Percentiles rank a stretch among this genome's conserved stretches.
phyloP scores from a whole-genome alignment of 2,113 vertebrate species.

The Egretta garzetta region DNA sequence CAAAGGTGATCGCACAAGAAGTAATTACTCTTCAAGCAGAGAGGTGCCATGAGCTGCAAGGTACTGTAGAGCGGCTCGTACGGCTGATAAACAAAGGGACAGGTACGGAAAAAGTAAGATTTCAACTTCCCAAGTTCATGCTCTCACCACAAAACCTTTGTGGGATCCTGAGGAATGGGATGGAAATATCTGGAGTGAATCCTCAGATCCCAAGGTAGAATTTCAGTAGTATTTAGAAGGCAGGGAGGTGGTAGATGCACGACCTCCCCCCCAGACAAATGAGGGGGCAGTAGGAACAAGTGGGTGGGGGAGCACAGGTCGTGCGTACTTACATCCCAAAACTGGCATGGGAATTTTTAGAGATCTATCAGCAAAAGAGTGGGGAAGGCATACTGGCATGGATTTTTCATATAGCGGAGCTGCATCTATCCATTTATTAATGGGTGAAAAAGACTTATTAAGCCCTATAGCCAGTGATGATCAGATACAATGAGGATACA shows the following conservation, averaged over 20 bases:
- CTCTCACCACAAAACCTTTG: not conserved
- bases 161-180: not conserved
- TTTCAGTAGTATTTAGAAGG: not conserved
- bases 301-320: accelerated
- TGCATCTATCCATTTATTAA: not conserved
- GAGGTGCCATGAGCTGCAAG: not conserved
- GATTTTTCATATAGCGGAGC: not conserved
- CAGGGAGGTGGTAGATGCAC: not conserved
- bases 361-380: not conserved
- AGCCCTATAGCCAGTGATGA: not conserved
- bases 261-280: not conserved
- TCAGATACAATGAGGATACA: not conserved
- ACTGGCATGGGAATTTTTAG: not conserved
- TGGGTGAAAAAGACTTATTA: not conserved
- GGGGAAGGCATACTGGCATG: not conserved
- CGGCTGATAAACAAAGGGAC: not conserved
- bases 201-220: accelerated
- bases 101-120: not conserved
- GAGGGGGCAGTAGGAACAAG: not conserved
- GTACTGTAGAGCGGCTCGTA: not conserved
- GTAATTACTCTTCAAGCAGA: not conserved
- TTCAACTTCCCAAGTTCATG: not conserved
- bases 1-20: accelerated
- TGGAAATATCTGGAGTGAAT: not conserved
- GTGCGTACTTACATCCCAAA: accelerated